Conservation (phyloP, 2,797 vertebrate species). For the Spheniscus humboldti region DNA sequence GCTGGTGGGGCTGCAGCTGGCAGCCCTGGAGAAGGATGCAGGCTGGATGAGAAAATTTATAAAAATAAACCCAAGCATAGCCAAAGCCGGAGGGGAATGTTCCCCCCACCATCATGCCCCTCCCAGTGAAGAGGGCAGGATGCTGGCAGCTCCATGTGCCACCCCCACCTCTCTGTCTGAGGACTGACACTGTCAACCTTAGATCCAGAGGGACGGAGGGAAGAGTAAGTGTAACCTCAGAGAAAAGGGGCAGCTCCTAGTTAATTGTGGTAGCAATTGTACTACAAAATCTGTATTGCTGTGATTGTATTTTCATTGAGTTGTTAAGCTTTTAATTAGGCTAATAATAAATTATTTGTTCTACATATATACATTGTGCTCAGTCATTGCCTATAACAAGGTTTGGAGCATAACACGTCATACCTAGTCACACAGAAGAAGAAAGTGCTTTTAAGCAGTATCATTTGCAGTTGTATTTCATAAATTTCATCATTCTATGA, state of each 20-base stretch:
- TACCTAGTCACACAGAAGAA: neutral
- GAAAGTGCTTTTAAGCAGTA: neutral
- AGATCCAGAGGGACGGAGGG: rapidly evolving
- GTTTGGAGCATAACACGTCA: neutral
- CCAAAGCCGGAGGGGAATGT: rapidly evolving
- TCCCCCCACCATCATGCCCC: too few relatives aligned
- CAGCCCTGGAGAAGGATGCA: neutral
- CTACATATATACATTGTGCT: neutral
- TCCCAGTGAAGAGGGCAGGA: neutral
- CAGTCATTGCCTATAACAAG: neutral
- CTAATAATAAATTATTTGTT: neutral
- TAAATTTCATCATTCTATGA: neutral
- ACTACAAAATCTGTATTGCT: neutral
- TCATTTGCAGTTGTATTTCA: neutral
- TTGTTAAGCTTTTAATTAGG: neutral
- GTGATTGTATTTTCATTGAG: neutral
- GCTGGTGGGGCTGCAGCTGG: neutral
- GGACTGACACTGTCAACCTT: neutral
- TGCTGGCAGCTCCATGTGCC: neutral
- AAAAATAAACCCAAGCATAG: neutral
- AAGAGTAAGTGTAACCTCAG: neutral
- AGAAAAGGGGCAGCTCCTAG: neutral
- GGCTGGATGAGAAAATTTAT: neutral
- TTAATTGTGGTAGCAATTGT: neutral
- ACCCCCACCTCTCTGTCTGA: neutral